phyloP scores from a whole-genome alignment of 2,888 invertebrate genomes.

The Nasonovia ribisnigri region DNA sequence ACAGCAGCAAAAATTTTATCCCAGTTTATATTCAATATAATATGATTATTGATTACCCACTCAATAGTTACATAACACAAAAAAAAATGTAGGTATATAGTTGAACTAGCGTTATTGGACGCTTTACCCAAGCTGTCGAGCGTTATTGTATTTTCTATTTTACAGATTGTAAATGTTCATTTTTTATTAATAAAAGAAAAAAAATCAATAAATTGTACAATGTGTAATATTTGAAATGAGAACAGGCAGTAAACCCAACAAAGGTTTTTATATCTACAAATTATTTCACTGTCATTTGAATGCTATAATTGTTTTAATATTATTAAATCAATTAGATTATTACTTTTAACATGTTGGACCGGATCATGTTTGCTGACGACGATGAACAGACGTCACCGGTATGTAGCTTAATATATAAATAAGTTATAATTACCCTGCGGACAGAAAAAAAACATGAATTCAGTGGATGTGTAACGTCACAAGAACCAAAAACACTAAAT shows the following conservation, averaged over 20 bases:
- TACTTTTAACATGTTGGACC: constrained; percentile 31
- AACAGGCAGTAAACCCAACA: neutral
- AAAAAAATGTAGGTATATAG: neutral
- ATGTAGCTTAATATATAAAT: neutral
- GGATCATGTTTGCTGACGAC: constrained; percentile 12
- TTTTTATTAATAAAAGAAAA: neutral
- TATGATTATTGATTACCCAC: neutral
- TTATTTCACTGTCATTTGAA: neutral
- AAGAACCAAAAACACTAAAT: neutral
- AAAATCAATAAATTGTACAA: neutral
- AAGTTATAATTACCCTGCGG: neutral
- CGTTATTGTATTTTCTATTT: too few relatives aligned
- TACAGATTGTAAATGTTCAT: too few relatives aligned
- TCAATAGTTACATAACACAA: neutral
- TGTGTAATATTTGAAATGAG: neutral
- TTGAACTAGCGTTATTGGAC: too few relatives aligned
- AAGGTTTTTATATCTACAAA: neutral
- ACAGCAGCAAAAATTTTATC: neutral
- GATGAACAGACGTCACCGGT: neutral
- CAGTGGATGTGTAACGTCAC: neutral
- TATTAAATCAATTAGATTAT: neutral
- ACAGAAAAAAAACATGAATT: neutral
- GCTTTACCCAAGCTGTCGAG: too few relatives aligned
- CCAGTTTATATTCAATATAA: neutral
- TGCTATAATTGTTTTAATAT: neutral